phyloP scores from a whole-genome alignment of 2,888 invertebrate genomes.

The Lepetodrilus schrolli region DNA sequence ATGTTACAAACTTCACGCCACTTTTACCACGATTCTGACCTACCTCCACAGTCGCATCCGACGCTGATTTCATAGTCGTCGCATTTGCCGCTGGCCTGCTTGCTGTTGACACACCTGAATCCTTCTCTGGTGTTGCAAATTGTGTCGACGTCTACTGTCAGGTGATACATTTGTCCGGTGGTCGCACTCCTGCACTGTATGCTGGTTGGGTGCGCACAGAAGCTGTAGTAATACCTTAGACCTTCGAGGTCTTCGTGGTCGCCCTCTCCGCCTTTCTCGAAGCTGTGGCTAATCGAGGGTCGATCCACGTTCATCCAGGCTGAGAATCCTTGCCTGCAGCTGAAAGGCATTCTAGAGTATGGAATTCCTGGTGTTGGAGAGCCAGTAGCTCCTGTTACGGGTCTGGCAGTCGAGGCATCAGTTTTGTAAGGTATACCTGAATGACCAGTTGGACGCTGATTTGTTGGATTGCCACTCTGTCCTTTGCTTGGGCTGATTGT shows the following conservation, averaged over 20 bases:
- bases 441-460: neutral
- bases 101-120: conserved; percentile 79
- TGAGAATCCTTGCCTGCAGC: conserved; percentile 57
- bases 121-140: conserved; percentile 80
- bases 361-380: conserved; percentile 31
- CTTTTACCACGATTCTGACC: too few relatives aligned
- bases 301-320: conserved; percentile 58
- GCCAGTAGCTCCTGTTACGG: neutral
- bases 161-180: conserved; percentile 45
- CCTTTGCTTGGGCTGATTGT: conserved; percentile 22
- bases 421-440: neutral
- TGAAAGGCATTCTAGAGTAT: conserved; percentile 41
- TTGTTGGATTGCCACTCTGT: conserved; percentile 25
- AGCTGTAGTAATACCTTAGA: conserved; percentile 54
- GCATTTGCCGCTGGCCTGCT: conserved; percentile 55
- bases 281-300: conserved; percentile 39
- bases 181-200: conserved; percentile 60
- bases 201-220: conserved; percentile 60
- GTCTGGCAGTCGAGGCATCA: conserved; percentile 11
- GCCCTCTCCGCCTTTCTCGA: conserved; percentile 46
- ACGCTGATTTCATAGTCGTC: conserved; percentile 70
- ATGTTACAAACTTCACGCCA: too few relatives aligned
- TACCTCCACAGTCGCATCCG: conserved; percentile 77
- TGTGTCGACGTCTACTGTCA: conserved; percentile 49
- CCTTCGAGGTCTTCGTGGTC: conserved; percentile 55